Evolutionary conservation across 2,797 vertebrate genomes (phyloP).

Genomic region (Gymnothorax reevesii): DNA sequence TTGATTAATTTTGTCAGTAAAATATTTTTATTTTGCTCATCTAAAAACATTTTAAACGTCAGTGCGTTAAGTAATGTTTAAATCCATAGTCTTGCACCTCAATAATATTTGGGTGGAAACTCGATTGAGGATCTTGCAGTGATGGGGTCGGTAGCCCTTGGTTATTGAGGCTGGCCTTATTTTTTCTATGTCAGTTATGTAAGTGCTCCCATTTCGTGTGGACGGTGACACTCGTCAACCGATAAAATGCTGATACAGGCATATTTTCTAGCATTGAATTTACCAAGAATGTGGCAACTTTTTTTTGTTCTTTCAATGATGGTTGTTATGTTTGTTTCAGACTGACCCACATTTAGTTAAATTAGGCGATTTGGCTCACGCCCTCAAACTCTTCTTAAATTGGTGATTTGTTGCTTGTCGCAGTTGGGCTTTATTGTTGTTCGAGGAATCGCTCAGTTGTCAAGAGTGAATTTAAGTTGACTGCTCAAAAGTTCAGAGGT

Average conservation of each 20-base stretch:
- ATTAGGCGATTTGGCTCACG: neutral
- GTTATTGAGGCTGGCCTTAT: slow-evolving; percentile 10
- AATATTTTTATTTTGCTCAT: neutral
- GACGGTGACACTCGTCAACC: slow-evolving; percentile 19
- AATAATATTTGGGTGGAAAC: too few species aligned
- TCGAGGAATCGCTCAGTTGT: neutral
- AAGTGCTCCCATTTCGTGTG: slow-evolving; percentile 47
- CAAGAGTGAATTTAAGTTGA: neutral
- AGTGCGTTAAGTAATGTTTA: slow-evolving; percentile 20
- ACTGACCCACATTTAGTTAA: neutral
- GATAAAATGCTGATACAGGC: slow-evolving; percentile 49
- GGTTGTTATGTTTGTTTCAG: neutral
- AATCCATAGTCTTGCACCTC: too few species aligned
- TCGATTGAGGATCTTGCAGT: neutral
- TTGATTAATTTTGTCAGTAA: neutral
- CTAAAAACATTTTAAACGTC: neutral
- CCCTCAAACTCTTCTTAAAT: neutral
- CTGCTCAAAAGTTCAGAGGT: too few species aligned
- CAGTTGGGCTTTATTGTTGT: neutral
- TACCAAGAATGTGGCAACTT: neutral
- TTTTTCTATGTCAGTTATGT: slow-evolving; percentile 52
- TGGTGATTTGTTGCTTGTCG: neutral
- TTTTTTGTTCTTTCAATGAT: neutral
- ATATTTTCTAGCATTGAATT: too few species aligned
- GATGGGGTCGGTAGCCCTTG: neutral